Evolutionary conservation across 2,888 invertebrate genomes (phyloP).

Genomic region (Parapristionchus giblindavisi): DNA sequence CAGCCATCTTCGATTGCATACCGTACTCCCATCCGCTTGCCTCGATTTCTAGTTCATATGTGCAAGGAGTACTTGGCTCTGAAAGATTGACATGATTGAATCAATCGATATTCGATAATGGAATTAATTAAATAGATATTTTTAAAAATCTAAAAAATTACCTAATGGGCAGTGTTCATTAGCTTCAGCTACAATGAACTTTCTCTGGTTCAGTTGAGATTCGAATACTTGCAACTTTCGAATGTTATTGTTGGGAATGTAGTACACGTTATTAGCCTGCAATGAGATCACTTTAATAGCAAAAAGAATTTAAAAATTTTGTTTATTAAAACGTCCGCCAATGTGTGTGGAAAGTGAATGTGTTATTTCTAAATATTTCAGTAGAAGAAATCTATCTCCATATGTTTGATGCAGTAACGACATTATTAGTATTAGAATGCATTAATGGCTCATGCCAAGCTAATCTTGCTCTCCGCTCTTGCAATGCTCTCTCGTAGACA

Average conservation of each 20-base stretch:
- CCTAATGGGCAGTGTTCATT: slow-evolving; percentile 61
- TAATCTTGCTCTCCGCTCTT: no score
- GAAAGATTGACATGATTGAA: no score
- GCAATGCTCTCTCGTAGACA: no score
- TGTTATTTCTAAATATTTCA: no score
- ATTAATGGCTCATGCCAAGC: no score
- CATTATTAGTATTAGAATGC: no score
- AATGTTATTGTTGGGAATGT: slow-evolving; percentile 43
- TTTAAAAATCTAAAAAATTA: slow-evolving; percentile 27
- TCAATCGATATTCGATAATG: background rate
- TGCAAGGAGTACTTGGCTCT: slow-evolving; percentile 52
- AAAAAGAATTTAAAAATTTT: background rate
- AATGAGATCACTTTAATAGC: background rate
- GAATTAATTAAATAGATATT: background rate
- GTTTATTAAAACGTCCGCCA: no score
- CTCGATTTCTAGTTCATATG: slow-evolving; percentile 57
- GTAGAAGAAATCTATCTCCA: no score
- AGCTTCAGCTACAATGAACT: slow-evolving; percentile 62
- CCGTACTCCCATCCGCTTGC: slow-evolving; percentile 65
- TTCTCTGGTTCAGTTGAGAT: slow-evolving; percentile 64
- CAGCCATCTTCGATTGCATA: slow-evolving; percentile 59
- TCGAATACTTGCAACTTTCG: slow-evolving; percentile 57
- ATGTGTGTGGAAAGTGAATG: no score
- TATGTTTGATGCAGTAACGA: no score
- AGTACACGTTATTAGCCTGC: slow-evolving; percentile 54